Evolutionary conservation across 1,140 invertebrate genomes (phyloP).

Genomic region (Drosophila kikkawai): DNA sequence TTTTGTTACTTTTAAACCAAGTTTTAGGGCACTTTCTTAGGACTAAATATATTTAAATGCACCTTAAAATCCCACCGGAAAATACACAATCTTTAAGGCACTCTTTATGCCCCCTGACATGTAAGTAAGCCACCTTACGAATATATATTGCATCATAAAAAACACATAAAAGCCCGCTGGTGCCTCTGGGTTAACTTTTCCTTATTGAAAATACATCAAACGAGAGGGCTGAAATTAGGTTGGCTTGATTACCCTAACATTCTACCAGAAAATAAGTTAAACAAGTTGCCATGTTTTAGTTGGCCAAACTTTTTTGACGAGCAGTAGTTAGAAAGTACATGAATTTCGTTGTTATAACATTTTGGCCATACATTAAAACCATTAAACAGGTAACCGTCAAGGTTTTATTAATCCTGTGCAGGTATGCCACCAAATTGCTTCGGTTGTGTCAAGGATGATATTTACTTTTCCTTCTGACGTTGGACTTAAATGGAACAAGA

Average conservation of each 20-base stretch:
- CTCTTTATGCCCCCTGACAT: background rate
- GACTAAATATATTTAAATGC: background rate
- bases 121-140: background rate
- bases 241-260: slow-evolving; percentile 2
- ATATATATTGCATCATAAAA: slow-evolving; percentile 34
- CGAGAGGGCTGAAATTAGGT: slow-evolving; percentile 1
- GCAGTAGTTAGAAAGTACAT: slow-evolving; percentile 13
- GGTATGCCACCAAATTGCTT: slow-evolving; percentile 8
- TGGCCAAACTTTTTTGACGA: slow-evolving; percentile 13
- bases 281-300: slow-evolving; percentile 12
- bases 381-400: background rate
- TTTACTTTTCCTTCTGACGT: slow-evolving; percentile 1
- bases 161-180: slow-evolving; percentile 9
- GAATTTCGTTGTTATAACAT: slow-evolving; percentile 2
- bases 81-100: background rate
- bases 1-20: too few relatives aligned
- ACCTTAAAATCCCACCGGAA: background rate
- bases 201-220: slow-evolving; percentile 23
- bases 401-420: slow-evolving; percentile 2
- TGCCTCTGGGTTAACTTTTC: slow-evolving; percentile 10
- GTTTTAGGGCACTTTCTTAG: background rate
- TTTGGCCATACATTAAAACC: background rate
- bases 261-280: slow-evolving; percentile 1
- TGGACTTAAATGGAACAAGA: slow-evolving; percentile 2
- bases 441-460: slow-evolving; percentile 1